These are phyloP conservation scores for Slavum lentiscoides DNA, from an alignment of 2,888 invertebrate species.

Conservation along the genomic window DNA sequence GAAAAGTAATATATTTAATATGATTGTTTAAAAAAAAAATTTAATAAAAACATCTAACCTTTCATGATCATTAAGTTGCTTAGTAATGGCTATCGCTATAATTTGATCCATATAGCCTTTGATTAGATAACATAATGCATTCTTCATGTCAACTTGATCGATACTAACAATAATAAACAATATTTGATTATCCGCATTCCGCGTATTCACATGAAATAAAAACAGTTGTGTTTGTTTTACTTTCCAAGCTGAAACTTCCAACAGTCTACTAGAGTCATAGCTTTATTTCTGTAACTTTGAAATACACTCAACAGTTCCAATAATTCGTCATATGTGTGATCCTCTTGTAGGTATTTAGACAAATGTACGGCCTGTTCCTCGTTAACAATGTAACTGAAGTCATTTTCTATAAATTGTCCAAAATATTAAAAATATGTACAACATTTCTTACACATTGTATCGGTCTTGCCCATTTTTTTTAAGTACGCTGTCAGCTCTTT, in stretches of 20 bases:
- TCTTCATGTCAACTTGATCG: slow-evolving; percentile 64
- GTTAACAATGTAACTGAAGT: slow-evolving; percentile 62
- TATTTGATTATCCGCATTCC: not conserved
- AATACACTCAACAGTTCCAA: slow-evolving; percentile 68
- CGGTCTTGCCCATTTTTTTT: slow-evolving; percentile 31
- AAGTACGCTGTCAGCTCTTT: slow-evolving; percentile 49
- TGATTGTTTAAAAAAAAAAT: not conserved
- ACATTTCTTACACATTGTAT: not conserved
- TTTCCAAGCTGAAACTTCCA: slow-evolving; percentile 70
- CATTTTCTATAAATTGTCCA: slow-evolving; percentile 61
- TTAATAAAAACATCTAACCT: not conserved
- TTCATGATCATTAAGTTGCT: slow-evolving; percentile 43
- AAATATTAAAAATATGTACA: not conserved
- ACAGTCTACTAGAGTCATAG: slow-evolving; percentile 68
- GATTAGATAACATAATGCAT: slow-evolving; percentile 1
- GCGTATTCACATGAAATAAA: not conserved
- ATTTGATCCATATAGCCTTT: slow-evolving; percentile 52
- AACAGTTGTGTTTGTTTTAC: slow-evolving; percentile 9
- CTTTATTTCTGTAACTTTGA: slow-evolving; percentile 66
- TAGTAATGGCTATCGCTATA: slow-evolving; percentile 44
- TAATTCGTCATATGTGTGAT: slow-evolving; percentile 60
- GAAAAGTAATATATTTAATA: not conserved
- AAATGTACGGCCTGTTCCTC: slow-evolving; percentile 10
- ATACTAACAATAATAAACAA: slow-evolving; percentile 57
- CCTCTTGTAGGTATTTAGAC: slow-evolving; percentile 59